Evolutionary conservation across 2,888 invertebrate species (phyloP).

Genomic region (Leucophenga maculata): DNA sequence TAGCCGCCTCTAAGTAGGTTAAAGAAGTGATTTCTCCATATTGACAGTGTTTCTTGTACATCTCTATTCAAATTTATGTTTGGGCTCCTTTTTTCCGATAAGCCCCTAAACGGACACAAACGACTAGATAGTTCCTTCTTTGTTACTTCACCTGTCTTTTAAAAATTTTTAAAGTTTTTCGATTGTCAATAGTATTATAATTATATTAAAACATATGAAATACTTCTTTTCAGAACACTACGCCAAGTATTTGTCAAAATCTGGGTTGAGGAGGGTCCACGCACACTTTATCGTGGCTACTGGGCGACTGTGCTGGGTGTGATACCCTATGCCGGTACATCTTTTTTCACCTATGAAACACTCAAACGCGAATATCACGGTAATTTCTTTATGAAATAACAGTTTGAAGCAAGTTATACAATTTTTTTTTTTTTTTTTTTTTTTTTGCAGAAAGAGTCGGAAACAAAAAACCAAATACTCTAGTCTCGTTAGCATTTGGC

Average conservation of each 20-base stretch:
- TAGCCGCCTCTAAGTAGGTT: too few relatives aligned
- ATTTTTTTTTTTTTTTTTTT: not conserved
- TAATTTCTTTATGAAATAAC: constrained; percentile 70
- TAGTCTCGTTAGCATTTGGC: constrained; percentile 85
- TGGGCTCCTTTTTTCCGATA: too few relatives aligned
- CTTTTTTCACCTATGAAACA: constrained; percentile 97
- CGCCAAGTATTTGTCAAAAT: constrained; percentile 80
- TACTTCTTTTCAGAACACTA: constrained; percentile 67
- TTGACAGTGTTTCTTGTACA: too few relatives aligned
- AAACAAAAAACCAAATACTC: constrained; percentile 74
- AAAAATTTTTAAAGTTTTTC: too few relatives aligned
- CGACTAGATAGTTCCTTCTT: too few relatives aligned
- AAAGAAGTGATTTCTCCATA: too few relatives aligned
- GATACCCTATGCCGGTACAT: constrained; percentile 96
- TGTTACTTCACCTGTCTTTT: too few relatives aligned
- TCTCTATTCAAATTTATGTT: too few relatives aligned
- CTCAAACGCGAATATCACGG: constrained; percentile 86
- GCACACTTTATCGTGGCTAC: constrained; percentile 88
- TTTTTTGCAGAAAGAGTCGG: constrained; percentile 70
- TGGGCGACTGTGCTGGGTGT: constrained; percentile 93
- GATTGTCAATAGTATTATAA: not conserved
- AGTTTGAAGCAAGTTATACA: too few relatives aligned
- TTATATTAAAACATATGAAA: not conserved
- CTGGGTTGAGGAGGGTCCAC: constrained; percentile 82
- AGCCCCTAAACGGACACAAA: too few relatives aligned